A percentile compares a stretch with the other conserved stretches of the same genome.
Evolutionary conservation across 2,113 vertebrate species (phyloP).

Genomic region (Mormoops blainvillei): DNA sequence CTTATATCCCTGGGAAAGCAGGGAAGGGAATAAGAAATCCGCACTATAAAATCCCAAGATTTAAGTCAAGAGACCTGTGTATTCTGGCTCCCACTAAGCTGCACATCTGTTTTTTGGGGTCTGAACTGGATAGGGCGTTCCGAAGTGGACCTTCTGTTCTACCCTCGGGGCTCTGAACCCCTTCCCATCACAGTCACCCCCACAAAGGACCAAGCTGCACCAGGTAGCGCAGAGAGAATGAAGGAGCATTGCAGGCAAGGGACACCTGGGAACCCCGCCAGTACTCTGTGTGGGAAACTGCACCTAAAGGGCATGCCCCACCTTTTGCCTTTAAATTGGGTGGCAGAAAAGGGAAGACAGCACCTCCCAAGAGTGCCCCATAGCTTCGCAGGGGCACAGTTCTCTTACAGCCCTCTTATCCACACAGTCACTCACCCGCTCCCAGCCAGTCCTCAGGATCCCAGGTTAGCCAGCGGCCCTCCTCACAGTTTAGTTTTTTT

Average conservation of each 20-base stretch:
- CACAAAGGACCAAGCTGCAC: fast-evolving
- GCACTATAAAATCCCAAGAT: neutral
- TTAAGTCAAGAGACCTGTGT: neutral
- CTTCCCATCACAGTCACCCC: too few species aligned
- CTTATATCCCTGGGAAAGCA: neutral
- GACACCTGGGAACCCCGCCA: too few species aligned
- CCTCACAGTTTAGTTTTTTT: too few species aligned
- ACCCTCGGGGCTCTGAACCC: neutral
- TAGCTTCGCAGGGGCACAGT: neutral
- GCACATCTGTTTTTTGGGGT: neutral
- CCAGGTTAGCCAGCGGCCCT: neutral
- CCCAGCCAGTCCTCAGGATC: neutral
- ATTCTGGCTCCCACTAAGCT: neutral
- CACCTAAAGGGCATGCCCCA: neutral
- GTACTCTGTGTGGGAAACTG: fast-evolving
- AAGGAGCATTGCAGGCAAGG: fast-evolving
- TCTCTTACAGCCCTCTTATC: neutral
- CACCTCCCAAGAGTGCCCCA: fast-evolving
- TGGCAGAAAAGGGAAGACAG: neutral
- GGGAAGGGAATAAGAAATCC: neutral
- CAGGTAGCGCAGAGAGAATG: fast-evolving
- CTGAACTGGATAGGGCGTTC: neutral
- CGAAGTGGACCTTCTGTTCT: neutral
- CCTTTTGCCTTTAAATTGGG: neutral
- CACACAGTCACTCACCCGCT: constrained; percentile 33